Evolutionary conservation across 2,888 invertebrate species (phyloP), one percentile per base, ranked within the genome.

Genomic region (Apoda limacodes): DNA sequence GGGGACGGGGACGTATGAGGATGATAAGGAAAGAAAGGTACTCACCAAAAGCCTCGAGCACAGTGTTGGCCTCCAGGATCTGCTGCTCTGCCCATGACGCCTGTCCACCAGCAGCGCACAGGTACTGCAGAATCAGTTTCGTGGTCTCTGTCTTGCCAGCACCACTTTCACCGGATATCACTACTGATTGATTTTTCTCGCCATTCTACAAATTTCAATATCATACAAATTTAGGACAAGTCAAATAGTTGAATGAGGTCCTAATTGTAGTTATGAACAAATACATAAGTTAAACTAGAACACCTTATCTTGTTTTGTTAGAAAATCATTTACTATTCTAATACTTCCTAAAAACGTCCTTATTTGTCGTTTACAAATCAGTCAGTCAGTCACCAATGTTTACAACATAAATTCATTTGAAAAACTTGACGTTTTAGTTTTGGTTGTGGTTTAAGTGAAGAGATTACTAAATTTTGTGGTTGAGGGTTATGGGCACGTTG

Each of bases 61-160:
- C 93, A 9, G 94, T 95, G 61, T 95, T 95, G 4, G 95, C 95
- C 66, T 95, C 95, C 13, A 95, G 83, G 49, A 95, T 95, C 80
- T 95, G 95, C 61, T 95, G 94, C 59, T 95, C 94, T n/a, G 95
- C 92, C 95, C 95, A 95, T 1, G 94, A 91, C 9, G 78, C 75
- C 40, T 78, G 78, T 0, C 75, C 78, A 5, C 91, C 92, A 5
- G 95, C 93, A 9, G 93, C 91, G 69, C 95, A 95, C 30, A 95
- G 80, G 71, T 95, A 95, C 68, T 95, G 94, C 39, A 95, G 82
- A 45, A 95, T 93, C 56, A 95, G 88, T 65, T 95, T 93, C 3
- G 95, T 95, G 29, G 92, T 93, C 69, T 95, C 95, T 1, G 95
- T 95, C 76, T 95, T 95, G 28, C 95, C 95, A 3, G 95, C 94